These are phyloP conservation scores for Zeugodacus cucurbitae DNA, from an alignment of 1,140 invertebrate genomes.

Conservation along the genomic window DNA sequence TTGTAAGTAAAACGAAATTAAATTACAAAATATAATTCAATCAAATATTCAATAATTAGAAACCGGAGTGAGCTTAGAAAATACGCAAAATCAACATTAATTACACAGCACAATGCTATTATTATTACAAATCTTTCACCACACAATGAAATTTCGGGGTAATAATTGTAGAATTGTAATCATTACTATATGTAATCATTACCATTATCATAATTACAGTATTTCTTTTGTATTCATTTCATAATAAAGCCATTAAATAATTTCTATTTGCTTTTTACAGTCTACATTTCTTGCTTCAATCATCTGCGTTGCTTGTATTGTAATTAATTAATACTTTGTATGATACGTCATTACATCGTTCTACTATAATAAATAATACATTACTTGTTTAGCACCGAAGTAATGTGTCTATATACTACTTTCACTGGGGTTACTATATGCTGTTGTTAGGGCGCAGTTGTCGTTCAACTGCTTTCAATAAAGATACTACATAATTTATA, in stretches of 20 bases:
- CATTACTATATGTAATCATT: background rate
- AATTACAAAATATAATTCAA: background rate
- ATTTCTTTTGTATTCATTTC: background rate
- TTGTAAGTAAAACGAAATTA: background rate
- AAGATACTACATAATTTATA: background rate
- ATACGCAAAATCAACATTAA: constrained; percentile 11
- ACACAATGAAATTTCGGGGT: background rate
- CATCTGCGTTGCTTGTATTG: background rate
- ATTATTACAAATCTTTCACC: background rate
- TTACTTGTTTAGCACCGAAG: background rate
- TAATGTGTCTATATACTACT: background rate
- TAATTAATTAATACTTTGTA: constrained; percentile 10
- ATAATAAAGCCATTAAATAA: constrained; percentile 6
- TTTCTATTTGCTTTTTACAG: constrained; percentile 8
- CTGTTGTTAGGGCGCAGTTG: background rate
- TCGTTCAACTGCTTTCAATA: background rate
- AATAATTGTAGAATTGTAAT: no score
- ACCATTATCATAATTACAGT: background rate
- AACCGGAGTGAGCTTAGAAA: constrained; percentile 21
- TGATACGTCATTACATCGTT: background rate
- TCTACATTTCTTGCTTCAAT: background rate
- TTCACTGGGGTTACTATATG: background rate
- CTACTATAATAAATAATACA: background rate
- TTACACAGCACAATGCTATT: background rate
- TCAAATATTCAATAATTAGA: background rate